These are phyloP conservation scores for Dione vanillae DNA, from an alignment of 2,888 invertebrate species.

Conservation along the genomic window DNA sequence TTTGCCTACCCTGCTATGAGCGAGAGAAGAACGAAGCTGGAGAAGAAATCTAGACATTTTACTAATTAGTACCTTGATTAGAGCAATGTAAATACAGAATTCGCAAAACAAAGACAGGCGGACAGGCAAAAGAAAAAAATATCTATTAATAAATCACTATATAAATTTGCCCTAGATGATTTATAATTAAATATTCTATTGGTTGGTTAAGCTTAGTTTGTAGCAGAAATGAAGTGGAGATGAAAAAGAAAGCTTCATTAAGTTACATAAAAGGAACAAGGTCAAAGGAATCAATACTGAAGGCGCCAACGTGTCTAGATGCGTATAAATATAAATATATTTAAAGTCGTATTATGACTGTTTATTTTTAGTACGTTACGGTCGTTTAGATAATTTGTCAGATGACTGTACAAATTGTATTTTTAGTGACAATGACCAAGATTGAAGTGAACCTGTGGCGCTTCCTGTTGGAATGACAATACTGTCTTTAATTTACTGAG, in stretches of 20 bases:
- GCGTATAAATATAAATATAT: conserved; percentile 31
- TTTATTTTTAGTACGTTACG: conserved; percentile 10
- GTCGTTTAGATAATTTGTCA: background rate
- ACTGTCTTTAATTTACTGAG: no score
- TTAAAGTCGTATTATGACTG: conserved; percentile 18
- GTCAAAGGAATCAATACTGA: conserved; percentile 70
- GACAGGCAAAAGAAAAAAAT: background rate
- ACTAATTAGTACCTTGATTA: background rate
- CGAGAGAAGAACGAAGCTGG: no score
- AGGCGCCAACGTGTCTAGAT: conserved; percentile 67
- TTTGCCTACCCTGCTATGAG: no score
- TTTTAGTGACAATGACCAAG: background rate
- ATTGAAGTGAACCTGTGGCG: background rate
- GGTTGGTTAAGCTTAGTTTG: background rate
- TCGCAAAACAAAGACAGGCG: background rate
- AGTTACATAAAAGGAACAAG: conserved; percentile 68
- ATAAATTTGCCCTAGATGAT: background rate
- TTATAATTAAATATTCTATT: background rate
- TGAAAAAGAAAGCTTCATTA: conserved; percentile 35
- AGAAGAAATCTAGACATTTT: no score
- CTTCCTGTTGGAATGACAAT: conserved; percentile 5
- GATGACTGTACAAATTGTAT: background rate
- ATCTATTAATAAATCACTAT: background rate
- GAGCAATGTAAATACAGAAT: background rate
- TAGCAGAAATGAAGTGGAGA: background rate